Evolutionary conservation across 2,888 invertebrate genomes (phyloP), one percentile per base, ranked within the genome.

Genomic region (Arge pagana): DNA sequence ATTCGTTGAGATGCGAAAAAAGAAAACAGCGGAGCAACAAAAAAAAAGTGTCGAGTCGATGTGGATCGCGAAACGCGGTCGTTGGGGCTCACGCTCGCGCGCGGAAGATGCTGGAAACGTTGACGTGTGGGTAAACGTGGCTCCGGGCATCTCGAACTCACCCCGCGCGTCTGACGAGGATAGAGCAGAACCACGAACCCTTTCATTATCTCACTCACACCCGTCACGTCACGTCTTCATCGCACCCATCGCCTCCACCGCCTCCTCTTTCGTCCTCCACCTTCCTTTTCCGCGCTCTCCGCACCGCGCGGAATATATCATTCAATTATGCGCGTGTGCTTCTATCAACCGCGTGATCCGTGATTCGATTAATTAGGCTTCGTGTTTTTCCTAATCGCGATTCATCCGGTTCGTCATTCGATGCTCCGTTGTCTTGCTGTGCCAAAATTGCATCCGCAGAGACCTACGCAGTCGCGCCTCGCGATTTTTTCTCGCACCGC

Each of bases 181-280:
- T 10, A 13, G 33, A 33, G 39, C 21, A 13, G 21, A 4, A 16
- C 45, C 33, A 21, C 45, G 59, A 64, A 62, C 64, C 64, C 62
- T 63, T 64, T 64, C 60, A 64, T 63, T 64, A 64, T 63, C 61
- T 60, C 61, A 62, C 61, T 63, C 60, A 62, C 55, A 58, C 56
- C 55, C 57, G 59, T 43, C 55, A 54, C 64, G 62, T 64, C 65
- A 62, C 62, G 63, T 64, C 63, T 65, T 64, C 60, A 64, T 65
- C 60, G 57, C 58, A 52, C 53, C 48, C 53, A 43, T 54, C 55
- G n/a, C 57, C 51, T 51, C 48, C 31, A 54, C 37, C 48, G 35
- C 10, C 30, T 48, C 56, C 51, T 6, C n/a, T 33, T 15, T 33
- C 33, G 11, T 15, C 11, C 11, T 7, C 33, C 11, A 4, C 13